These are phyloP conservation scores for Channallabes apus DNA, from an alignment of 2,797 vertebrate species.

Conservation along the genomic window DNA sequence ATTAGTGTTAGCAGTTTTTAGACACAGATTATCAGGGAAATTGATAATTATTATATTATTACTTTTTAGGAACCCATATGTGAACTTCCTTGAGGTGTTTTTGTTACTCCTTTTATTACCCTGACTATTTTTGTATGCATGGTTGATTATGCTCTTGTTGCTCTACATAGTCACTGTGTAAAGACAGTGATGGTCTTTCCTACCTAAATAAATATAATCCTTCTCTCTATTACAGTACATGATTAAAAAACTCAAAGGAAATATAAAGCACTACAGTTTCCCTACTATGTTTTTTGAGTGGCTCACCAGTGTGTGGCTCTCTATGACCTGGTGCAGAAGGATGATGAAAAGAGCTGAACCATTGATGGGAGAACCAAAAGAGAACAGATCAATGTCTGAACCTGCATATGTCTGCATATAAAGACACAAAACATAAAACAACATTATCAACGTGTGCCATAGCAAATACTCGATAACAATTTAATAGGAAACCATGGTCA, in stretches of 20 bases:
- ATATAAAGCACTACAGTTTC: neutral
- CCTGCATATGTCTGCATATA: constrained; percentile 75
- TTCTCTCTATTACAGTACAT: neutral
- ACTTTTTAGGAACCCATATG: too few relatives aligned
- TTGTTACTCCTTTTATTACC: neutral
- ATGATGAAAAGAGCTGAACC: constrained; percentile 86
- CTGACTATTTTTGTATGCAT: neutral
- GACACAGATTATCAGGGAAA: neutral
- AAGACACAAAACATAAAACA: constrained; percentile 20
- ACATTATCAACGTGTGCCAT: neutral
- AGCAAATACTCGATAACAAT: neutral
- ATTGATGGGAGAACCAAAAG: constrained; percentile 89
- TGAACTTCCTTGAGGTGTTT: too few relatives aligned
- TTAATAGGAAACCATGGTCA: neutral
- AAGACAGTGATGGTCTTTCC: neutral
- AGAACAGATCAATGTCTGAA: constrained; percentile 81
- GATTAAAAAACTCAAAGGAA: neutral
- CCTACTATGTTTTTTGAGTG: neutral
- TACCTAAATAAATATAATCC: neutral
- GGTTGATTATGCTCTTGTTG: neutral
- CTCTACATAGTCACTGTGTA: neutral
- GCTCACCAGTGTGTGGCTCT: constrained; percentile 91
- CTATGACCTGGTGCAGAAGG: constrained; percentile 89
- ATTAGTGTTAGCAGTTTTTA: neutral
- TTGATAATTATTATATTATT: too few relatives aligned